These are phyloP conservation scores for Laupala kohalensis DNA, from an alignment of 1,140 invertebrate genomes.

Conservation along the genomic window DNA sequence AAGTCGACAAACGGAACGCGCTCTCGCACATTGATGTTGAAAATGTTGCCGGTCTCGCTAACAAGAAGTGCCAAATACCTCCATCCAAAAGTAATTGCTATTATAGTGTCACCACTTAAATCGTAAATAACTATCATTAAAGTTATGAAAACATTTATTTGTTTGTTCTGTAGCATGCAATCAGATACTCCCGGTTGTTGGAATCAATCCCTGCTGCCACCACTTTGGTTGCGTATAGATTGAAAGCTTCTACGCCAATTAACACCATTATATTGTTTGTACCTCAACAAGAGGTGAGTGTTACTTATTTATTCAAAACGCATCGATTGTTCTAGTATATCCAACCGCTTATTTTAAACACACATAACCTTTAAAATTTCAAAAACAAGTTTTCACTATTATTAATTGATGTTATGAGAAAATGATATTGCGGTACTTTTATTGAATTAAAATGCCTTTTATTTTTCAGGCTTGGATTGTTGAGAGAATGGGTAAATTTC, in stretches of 20 bases:
- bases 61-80: not conserved
- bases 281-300: constrained; percentile 86
- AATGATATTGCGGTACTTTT: constrained; percentile 8
- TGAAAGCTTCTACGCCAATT: constrained; percentile 57
- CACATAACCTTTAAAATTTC: not conserved
- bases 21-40: no score
- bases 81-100: not conserved
- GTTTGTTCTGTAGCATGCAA: not conserved
- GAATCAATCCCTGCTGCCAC: not conserved
- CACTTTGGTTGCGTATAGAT: constrained; percentile 29
- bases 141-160: not conserved
- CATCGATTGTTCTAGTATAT: not conserved
- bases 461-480: constrained; percentile 82
- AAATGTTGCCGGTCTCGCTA: not conserved
- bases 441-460: constrained; percentile 6
- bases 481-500: constrained; percentile 96
- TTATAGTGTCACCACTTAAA: not conserved
- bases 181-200: not conserved
- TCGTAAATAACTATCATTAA: not conserved
- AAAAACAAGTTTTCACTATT: not conserved
- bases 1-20: no score
- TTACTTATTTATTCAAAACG: not conserved
- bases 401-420: not conserved
- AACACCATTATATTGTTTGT: constrained; percentile 96
- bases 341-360: no score